Conservation (phyloP, 2,888 invertebrate genomes). For the Euclidia mi region DNA sequence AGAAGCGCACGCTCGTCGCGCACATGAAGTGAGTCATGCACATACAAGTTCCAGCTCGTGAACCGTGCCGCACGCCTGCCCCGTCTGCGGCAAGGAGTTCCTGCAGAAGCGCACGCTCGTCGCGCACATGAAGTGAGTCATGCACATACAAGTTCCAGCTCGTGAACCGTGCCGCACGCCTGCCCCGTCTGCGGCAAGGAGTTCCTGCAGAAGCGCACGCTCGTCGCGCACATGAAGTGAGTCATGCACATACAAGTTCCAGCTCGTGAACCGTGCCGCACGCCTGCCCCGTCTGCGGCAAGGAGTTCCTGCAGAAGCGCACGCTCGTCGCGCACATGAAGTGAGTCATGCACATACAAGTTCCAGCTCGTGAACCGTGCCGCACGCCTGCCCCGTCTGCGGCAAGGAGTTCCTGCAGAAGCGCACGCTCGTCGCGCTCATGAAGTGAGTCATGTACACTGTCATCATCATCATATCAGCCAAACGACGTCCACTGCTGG, state of each 20-base stretch:
- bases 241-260: constrained; percentile 95
- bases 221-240: constrained; percentile 95
- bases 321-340: constrained; percentile 95
- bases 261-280: constrained; percentile 96
- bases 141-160: constrained; percentile 96
- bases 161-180: constrained; percentile 95
- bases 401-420: constrained; percentile 96
- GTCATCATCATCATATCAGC: too few relatives aligned
- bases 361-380: constrained; percentile 95
- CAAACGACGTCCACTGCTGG: too few relatives aligned
- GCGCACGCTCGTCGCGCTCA: constrained; percentile 94
- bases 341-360: constrained; percentile 92
- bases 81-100: constrained; percentile 96
- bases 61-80: constrained; percentile 96
- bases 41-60: constrained; percentile 95
- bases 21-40: constrained; percentile 95
- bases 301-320: constrained; percentile 96
- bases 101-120: constrained; percentile 95
- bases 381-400: constrained; percentile 95
- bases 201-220: constrained; percentile 95
- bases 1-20: constrained; percentile 95
- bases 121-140: constrained; percentile 94
- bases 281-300: constrained; percentile 95
- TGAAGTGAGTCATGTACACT: too few relatives aligned
- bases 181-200: constrained; percentile 96